A percentile compares a stretch with the other conserved stretches of the same genome.
Evolutionary conservation across 2,797 vertebrate genomes (phyloP).

Genomic region (Yasuhikotakia modesta): DNA sequence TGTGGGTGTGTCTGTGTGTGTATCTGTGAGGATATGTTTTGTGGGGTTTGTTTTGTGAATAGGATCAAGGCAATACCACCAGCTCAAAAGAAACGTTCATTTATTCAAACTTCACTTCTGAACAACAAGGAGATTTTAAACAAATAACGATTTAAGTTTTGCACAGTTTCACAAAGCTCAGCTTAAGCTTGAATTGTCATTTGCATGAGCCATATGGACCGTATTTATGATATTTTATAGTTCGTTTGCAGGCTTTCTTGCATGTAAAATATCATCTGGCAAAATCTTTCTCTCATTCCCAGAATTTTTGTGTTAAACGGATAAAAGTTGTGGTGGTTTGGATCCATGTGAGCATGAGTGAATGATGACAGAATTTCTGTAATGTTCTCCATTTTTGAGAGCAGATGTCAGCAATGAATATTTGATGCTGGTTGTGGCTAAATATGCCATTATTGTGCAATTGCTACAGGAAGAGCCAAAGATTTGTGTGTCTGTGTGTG

Average conservation of each 20-base stretch:
- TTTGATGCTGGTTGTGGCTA: conserved; percentile 2
- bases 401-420: conserved; percentile 12
- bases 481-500: neutral
- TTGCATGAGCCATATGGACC: neutral
- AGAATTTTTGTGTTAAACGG: neutral
- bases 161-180: neutral
- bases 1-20: no score
- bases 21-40: no score
- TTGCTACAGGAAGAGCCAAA: neutral
- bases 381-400: neutral
- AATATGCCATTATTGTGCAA: neutral
- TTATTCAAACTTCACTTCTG: no score
- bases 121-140: neutral
- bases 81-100: neutral
- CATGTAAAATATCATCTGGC: neutral
- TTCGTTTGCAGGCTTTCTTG: neutral
- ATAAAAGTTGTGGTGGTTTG: neutral
- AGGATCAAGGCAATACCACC: neutral
- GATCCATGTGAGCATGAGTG: neutral
- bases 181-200: neutral
- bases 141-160: neutral
- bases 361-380: neutral
- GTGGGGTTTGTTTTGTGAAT: no score
- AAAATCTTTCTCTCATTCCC: neutral
- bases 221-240: neutral